Evolutionary conservation across 2,888 invertebrate genomes (phyloP).

Genomic region (Microctonus aethiopoides): DNA sequence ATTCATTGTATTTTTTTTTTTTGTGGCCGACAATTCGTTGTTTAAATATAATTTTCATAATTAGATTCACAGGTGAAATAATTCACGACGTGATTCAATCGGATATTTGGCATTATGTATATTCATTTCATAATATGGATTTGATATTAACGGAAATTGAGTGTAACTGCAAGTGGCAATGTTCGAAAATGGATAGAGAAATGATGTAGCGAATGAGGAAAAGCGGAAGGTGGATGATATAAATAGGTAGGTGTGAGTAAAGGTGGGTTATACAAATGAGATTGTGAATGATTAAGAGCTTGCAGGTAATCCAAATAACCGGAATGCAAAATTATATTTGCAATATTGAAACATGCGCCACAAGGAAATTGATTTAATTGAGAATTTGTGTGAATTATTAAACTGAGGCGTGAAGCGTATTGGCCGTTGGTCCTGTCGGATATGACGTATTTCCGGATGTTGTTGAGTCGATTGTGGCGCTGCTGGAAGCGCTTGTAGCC

Average conservation of each 20-base stretch:
- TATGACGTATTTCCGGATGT: slow-evolving; percentile 59
- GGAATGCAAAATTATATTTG: slow-evolving; percentile 19
- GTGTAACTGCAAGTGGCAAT: background rate
- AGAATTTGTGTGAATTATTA: slow-evolving; percentile 51
- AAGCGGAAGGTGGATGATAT: background rate
- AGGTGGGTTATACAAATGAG: no score
- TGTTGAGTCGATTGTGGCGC: slow-evolving; percentile 35
- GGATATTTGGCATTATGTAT: background rate
- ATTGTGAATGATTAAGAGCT: no score
- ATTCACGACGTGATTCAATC: background rate
- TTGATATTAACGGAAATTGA: background rate
- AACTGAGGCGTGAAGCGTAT: slow-evolving; percentile 62
- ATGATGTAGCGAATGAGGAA: background rate
- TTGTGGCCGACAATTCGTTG: background rate
- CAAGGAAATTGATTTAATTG: slow-evolving; percentile 27
- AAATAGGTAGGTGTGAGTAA: background rate
- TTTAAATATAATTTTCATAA: background rate
- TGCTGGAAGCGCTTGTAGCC: slow-evolving; percentile 36
- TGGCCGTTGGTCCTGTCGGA: slow-evolving; percentile 51
- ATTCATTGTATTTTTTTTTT: background rate
- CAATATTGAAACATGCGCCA: slow-evolving; percentile 10
- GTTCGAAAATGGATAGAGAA: slow-evolving; percentile 2
- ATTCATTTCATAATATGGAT: background rate
- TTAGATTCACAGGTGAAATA: background rate
- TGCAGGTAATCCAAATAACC: slow-evolving; percentile 27